A percentile compares a stretch with the other conserved stretches of the same genome.
Evolutionary conservation across 1,140 invertebrate genomes (phyloP).

Genomic region (Lepidurus apus): DNA sequence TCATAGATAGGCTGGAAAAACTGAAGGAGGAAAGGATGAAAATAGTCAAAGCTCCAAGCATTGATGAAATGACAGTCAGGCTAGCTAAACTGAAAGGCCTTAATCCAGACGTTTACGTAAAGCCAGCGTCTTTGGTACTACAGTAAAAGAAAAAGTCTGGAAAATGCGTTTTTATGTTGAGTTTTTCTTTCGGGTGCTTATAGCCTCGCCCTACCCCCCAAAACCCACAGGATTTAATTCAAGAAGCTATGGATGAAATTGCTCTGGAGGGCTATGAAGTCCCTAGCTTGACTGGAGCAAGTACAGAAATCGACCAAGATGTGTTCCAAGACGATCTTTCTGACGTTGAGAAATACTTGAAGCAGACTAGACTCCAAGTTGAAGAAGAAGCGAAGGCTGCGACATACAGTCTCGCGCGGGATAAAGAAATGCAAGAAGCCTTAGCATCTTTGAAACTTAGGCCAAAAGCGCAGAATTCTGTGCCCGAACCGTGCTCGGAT

Average conservation of each 20-base stretch:
- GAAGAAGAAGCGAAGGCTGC: conserved; percentile 17
- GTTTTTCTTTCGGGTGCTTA: not conserved
- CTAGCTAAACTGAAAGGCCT: conserved; percentile 39
- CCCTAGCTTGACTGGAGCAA: not conserved
- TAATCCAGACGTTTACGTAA: conserved; percentile 27
- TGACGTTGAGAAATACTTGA: not conserved
- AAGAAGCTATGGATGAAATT: conserved; percentile 11
- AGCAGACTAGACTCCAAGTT: not conserved
- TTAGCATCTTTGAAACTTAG: not conserved
- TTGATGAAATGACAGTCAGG: conserved; percentile 38
- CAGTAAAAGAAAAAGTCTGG: not conserved
- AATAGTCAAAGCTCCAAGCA: conserved; percentile 19
- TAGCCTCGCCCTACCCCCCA: not conserved
- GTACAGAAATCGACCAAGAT: not conserved
- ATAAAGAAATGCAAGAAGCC: not conserved
- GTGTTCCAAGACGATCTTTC: not conserved
- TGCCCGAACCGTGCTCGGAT: not conserved
- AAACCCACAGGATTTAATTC: conserved; percentile 11
- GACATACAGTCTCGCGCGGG: not conserved
- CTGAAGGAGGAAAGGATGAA: conserved; percentile 45
- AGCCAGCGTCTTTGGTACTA: not conserved
- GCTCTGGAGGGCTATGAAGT: conserved; percentile 5
- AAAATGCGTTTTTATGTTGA: not conserved
- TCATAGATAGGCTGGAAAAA: conserved; percentile 55
- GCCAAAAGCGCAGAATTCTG: not conserved